These are phyloP conservation scores for Paratilapia polleni DNA, from an alignment of 2,113 vertebrate species.

Conservation along the genomic window DNA sequence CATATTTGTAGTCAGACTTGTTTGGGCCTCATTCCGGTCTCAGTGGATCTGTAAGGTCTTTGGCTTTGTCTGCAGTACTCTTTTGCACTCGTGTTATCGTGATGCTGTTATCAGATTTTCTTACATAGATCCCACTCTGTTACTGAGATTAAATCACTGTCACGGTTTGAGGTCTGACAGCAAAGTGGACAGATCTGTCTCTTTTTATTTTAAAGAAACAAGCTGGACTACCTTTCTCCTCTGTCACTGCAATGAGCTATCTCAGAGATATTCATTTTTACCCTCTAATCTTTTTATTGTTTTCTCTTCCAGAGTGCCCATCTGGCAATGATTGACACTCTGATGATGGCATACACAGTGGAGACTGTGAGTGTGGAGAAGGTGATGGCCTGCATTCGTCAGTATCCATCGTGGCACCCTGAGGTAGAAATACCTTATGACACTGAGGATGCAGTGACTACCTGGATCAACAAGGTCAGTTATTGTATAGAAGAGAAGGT, in stretches of 20 bases:
- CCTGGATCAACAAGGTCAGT: constrained; percentile 97
- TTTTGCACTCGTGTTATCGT: not conserved
- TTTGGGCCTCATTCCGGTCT: not conserved
- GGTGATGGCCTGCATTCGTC: constrained; percentile 87
- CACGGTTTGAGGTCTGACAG: not conserved
- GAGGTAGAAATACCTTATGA: constrained; percentile 91
- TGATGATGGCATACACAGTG: constrained; percentile 97
- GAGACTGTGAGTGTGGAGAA: constrained; percentile 93
- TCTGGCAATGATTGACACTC: constrained; percentile 93
- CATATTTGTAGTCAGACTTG: too few species aligned
- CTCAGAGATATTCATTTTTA: not conserved
- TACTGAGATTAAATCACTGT: not conserved
- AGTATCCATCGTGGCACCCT: constrained; percentile 86
- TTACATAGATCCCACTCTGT: not conserved
- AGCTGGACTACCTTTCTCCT: accelerated
- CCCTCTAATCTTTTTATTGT: not conserved
- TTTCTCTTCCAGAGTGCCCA: constrained; percentile 87
- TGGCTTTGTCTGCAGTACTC: not conserved
- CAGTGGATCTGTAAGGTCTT: not conserved
- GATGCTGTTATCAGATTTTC: not conserved
- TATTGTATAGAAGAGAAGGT: not conserved
- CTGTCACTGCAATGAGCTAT: not conserved
- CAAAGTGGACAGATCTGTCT: not conserved
- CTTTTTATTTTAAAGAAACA: not conserved
- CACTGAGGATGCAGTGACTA: constrained; percentile 92